A percentile compares a stretch with the other conserved stretches of the same genome.
These are phyloP conservation scores for Acomys russatus DNA, from an alignment of 2,797 vertebrate species.

Conservation along the genomic window DNA sequence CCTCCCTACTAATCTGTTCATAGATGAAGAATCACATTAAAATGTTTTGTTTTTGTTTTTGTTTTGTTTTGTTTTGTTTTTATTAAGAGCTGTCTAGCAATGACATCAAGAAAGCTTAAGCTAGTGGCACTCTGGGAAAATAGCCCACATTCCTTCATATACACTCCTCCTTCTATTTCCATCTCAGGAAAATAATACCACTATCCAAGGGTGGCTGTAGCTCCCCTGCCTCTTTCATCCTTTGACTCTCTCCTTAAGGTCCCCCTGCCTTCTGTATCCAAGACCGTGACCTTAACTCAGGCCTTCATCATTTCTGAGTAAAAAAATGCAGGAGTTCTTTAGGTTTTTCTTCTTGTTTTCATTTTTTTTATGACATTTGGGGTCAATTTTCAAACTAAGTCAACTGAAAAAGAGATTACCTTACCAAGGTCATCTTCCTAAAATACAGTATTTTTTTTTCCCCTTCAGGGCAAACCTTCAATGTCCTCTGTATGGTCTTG, in stretches of 20 bases:
- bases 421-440: background rate
- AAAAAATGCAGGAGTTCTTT: background rate
- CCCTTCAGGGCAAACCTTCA: background rate
- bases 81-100: background rate
- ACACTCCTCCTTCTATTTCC: background rate
- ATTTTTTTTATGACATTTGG: background rate
- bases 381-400: background rate
- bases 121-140: background rate
- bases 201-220: rapidly evolving
- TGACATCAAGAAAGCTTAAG: background rate
- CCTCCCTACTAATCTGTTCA: constrained; percentile 1
- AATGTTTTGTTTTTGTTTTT: too few species aligned
- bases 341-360: background rate
- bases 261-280: background rate
- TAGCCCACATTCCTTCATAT: background rate
- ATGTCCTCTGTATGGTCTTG: background rate
- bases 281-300: background rate
- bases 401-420: background rate
- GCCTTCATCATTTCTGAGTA: background rate
- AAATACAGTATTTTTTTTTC: background rate
- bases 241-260: background rate
- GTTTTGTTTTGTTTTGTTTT: too few species aligned
- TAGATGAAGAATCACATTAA: constrained; percentile 34
- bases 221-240: background rate
- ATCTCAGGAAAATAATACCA: rapidly evolving